Percentiles rank a stretch among this genome's conserved stretches.
Conservation (phyloP, 1,140 invertebrate genomes). For the Drosophila elegans region DNA sequence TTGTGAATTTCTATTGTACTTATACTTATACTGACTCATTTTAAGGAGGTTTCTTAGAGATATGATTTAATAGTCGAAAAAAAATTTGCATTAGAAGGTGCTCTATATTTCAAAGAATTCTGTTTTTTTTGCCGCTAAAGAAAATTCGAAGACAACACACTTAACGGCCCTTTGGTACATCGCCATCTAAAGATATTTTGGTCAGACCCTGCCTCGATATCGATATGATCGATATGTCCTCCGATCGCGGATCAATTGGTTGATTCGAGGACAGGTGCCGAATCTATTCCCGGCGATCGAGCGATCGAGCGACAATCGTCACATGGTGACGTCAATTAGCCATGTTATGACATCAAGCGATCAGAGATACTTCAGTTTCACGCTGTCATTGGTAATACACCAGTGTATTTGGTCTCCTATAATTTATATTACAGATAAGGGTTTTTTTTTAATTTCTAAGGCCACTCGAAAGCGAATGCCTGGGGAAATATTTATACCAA, state of each 20-base stretch:
- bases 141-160: not conserved
- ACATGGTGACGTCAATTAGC: slow-evolving; percentile 65
- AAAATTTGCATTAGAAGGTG: too few species aligned
- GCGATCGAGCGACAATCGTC: slow-evolving; percentile 14
- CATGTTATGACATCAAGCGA: slow-evolving; percentile 64
- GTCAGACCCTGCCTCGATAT: not conserved
- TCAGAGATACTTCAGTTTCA: slow-evolving; percentile 40
- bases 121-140: too few species aligned
- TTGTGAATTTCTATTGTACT: too few species aligned
- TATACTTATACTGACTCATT: too few species aligned
- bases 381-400: slow-evolving; percentile 44
- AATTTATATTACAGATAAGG: slow-evolving; percentile 73
- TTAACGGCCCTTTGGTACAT: not conserved
- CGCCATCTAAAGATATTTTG: not conserved
- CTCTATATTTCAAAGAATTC: too few species aligned
- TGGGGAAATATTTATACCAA: slow-evolving; percentile 14
- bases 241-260: not conserved
- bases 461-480: slow-evolving; percentile 15
- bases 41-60: too few species aligned
- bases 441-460: slow-evolving; percentile 39
- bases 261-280: slow-evolving; percentile 4
- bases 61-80: too few species aligned
- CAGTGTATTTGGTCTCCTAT: slow-evolving; percentile 23
- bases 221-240: not conserved
- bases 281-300: slow-evolving; percentile 16